Conservation (phyloP, 2,113 vertebrate genomes). For the Seriola quinqueradiata region DNA sequence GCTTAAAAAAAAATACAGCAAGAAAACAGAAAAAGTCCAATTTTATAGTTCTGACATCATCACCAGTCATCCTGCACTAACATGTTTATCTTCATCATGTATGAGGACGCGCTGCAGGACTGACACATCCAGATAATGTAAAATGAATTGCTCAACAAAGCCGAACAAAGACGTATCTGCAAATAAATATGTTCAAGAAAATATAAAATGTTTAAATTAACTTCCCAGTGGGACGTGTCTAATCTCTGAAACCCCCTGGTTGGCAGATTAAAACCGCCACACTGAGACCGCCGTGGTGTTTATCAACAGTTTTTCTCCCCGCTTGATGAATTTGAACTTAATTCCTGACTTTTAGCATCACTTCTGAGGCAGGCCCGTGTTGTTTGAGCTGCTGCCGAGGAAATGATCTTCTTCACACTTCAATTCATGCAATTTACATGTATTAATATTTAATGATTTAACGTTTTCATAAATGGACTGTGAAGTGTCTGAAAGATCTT, state of each 20-base stretch:
- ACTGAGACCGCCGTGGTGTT: slow-evolving; percentile 22
- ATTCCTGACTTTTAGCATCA: slow-evolving; percentile 37
- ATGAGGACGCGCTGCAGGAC: neutral
- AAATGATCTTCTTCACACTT: slow-evolving; percentile 65
- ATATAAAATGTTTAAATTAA: slow-evolving; percentile 38
- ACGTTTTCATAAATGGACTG: slow-evolving; percentile 53
- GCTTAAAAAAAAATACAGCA: no score
- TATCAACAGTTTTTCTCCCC: slow-evolving; percentile 31
- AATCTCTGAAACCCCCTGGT: slow-evolving; percentile 38
- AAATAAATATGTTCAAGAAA: slow-evolving; percentile 24
- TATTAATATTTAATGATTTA: slow-evolving; percentile 60
- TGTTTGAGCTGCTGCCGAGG: slow-evolving; percentile 25
- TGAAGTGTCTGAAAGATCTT: slow-evolving; percentile 49
- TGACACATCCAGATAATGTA: neutral
- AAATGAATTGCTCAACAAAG: slow-evolving; percentile 24
- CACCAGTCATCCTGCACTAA: neutral
- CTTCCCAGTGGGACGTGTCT: slow-evolving; percentile 27
- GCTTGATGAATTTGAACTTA: slow-evolving; percentile 47
- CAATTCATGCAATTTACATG: slow-evolving; percentile 64
- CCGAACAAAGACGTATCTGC: slow-evolving; percentile 36
- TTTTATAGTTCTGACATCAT: neutral
- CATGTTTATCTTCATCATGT: neutral
- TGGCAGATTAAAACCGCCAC: slow-evolving; percentile 45
- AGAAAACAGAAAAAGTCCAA: no score
- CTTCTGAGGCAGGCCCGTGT: slow-evolving; percentile 28